Conservation (phyloP, 1,140 invertebrate genomes). For the Drosophila ogumai region DNA sequence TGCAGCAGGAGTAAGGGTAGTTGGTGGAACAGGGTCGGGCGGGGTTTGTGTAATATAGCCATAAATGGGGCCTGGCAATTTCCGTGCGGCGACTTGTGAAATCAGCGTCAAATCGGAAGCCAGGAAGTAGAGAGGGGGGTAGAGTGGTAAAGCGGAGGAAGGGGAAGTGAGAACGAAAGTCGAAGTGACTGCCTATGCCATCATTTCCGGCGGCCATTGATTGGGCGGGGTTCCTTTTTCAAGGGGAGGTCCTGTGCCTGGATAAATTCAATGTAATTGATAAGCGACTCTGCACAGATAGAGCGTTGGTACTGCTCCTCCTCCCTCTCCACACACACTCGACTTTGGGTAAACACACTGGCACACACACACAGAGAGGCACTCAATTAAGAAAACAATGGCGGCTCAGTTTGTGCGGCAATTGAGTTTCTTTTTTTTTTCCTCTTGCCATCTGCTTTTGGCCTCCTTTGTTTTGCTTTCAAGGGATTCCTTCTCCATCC, state of each 20-base stretch:
- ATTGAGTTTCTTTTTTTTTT: slow-evolving; percentile 39
- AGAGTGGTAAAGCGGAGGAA: no score
- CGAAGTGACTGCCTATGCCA: slow-evolving; percentile 48
- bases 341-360: slow-evolving; percentile 38
- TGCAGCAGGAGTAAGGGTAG: slow-evolving; percentile 16
- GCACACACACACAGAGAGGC: slow-evolving; percentile 21
- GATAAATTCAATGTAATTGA: slow-evolving; percentile 54
- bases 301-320: neutral
- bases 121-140: neutral
- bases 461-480: slow-evolving; percentile 41
- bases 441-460: slow-evolving; percentile 34
- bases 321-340: neutral
- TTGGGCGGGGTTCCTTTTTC: slow-evolving; percentile 10
- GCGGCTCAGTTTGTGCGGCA: slow-evolving; percentile 54
- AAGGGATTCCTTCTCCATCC: slow-evolving; percentile 7
- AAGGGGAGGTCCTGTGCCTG: slow-evolving; percentile 10
- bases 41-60: slow-evolving; percentile 20
- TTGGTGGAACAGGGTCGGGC: neutral
- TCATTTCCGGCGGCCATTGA: slow-evolving; percentile 59
- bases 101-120: slow-evolving; percentile 41
- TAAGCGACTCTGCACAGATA: slow-evolving; percentile 39
- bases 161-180: slow-evolving; percentile 20
- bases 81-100: slow-evolving; percentile 56
- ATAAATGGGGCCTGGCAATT: slow-evolving; percentile 56
- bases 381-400: slow-evolving; percentile 68